These are phyloP conservation scores for Sorex fumeus DNA, from an alignment of 2,113 vertebrate species.

Conservation along the genomic window DNA sequence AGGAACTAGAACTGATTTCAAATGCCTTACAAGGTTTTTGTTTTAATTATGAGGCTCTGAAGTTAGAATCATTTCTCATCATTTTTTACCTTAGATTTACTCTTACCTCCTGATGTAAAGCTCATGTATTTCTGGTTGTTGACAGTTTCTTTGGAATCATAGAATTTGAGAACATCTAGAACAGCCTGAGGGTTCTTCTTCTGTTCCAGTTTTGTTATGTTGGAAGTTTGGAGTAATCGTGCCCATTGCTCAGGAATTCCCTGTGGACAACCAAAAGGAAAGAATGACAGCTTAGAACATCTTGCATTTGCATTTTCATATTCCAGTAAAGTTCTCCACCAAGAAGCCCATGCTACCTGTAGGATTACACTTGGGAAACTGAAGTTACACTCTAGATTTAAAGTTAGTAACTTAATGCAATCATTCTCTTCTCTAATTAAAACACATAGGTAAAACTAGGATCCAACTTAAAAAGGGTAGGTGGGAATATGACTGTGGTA, in stretches of 20 bases:
- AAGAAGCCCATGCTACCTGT: constrained; percentile 89
- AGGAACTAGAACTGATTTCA: background rate
- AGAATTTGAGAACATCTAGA: constrained; percentile 98
- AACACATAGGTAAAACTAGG: constrained; percentile 90
- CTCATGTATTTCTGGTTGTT: constrained; percentile 99
- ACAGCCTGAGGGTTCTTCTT: constrained; percentile 99
- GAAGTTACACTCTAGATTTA: constrained; percentile 85
- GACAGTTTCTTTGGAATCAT: constrained; percentile 99
- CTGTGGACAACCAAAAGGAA: constrained; percentile 87
- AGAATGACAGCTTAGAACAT: constrained; percentile 81
- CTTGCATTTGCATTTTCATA: background rate
- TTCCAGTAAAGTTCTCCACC: constrained; percentile 86
- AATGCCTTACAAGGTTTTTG: background rate
- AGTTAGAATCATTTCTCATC: background rate
- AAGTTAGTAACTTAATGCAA: constrained; percentile 87
- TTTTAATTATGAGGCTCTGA: background rate
- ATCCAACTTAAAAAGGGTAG: constrained; percentile 88
- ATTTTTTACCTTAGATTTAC: constrained; percentile 14
- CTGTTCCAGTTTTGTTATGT: constrained; percentile 99
- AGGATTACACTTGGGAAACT: constrained; percentile 87
- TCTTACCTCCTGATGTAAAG: constrained; percentile 98
- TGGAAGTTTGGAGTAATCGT: constrained; percentile 97
- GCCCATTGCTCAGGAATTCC: constrained; percentile 99
- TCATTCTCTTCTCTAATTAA: constrained; percentile 88
- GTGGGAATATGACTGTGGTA: constrained; percentile 88